Percentiles rank a stretch among this genome's conserved stretches.
Conservation (phyloP, 1,140 invertebrate species). For the Lordiphosa stackelbergi region DNA sequence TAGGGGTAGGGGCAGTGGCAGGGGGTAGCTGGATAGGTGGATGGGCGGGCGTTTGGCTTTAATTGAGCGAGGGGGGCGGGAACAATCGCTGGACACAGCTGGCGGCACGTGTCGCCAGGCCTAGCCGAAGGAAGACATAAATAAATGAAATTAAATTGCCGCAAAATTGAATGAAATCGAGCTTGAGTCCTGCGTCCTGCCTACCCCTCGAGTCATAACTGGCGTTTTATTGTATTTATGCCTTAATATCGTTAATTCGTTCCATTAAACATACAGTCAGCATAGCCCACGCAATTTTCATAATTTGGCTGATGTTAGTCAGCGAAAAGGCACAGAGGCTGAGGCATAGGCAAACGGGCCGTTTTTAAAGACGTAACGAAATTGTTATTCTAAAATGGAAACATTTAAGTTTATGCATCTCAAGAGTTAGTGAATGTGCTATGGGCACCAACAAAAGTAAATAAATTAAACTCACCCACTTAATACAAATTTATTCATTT, state of each 20-base stretch:
- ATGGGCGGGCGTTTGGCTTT: slow-evolving; percentile 9
- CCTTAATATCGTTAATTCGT: slow-evolving; percentile 48
- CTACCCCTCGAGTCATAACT: slow-evolving; percentile 14
- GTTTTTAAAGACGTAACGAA: no score
- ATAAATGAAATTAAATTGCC: slow-evolving; percentile 69
- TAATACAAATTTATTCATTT: no score
- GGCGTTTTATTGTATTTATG: slow-evolving; percentile 52
- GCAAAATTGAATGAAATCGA: slow-evolving; percentile 68
- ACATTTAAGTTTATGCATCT: no score
- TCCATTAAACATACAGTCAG: no score
- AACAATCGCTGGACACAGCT: slow-evolving; percentile 12
- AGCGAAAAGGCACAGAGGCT: not conserved
- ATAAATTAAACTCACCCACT: no score
- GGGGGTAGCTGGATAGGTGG: not conserved
- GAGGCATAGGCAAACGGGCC: no score
- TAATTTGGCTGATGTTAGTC: slow-evolving; percentile 23
- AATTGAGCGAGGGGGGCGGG: slow-evolving; percentile 16
- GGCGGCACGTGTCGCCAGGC: slow-evolving; percentile 36
- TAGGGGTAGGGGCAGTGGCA: not conserved
- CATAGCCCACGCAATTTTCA: slow-evolving; percentile 23
- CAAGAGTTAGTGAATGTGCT: no score
- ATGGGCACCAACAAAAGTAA: no score
- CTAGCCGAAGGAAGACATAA: slow-evolving; percentile 45
- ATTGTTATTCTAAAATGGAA: no score
- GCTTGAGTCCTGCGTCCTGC: slow-evolving; percentile 8